phyloP scores from a whole-genome alignment of 2,797 vertebrate species.

The Neosalanx taihuensis region DNA sequence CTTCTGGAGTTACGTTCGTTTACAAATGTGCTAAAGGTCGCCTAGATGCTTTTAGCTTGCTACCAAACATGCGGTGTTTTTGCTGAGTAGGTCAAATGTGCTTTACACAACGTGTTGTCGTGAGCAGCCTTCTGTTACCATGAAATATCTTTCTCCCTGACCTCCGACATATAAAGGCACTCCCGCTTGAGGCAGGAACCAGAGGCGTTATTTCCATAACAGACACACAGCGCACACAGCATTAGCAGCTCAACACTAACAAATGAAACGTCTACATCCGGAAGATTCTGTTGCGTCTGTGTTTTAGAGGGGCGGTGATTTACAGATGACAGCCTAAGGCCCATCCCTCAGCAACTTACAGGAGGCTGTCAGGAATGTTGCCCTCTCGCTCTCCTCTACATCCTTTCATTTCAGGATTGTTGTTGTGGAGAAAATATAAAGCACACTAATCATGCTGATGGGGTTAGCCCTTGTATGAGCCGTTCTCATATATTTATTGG shows the following conservation, averaged over 20 bases:
- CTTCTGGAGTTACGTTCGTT: not conserved
- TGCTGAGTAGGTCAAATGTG: not conserved
- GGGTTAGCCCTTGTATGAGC: too few relatives aligned
- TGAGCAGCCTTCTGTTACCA: not conserved
- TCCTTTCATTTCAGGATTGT: constrained; percentile 17
- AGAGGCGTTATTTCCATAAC: not conserved
- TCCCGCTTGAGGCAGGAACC: not conserved
- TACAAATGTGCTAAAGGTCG: not conserved
- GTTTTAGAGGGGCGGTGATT: constrained; percentile 35
- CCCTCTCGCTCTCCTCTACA: constrained; percentile 14
- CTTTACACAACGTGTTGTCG: not conserved
- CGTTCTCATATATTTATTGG: not conserved
- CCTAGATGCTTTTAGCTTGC: not conserved
- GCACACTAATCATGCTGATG: not conserved
- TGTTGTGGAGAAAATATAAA: not conserved
- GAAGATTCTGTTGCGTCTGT: constrained; percentile 28
- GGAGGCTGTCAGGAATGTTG: constrained; percentile 40
- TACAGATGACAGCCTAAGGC: constrained; percentile 42
- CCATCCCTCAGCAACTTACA: constrained; percentile 42
- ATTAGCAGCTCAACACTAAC: not conserved
- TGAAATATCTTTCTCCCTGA: not conserved
- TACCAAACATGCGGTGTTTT: not conserved
- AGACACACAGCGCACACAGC: not conserved
- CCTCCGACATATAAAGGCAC: not conserved
- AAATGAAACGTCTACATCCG: constrained; percentile 25